phyloP scores from a whole-genome alignment of 1,140 invertebrate genomes.

The Ctenoplectra terminalis region DNA sequence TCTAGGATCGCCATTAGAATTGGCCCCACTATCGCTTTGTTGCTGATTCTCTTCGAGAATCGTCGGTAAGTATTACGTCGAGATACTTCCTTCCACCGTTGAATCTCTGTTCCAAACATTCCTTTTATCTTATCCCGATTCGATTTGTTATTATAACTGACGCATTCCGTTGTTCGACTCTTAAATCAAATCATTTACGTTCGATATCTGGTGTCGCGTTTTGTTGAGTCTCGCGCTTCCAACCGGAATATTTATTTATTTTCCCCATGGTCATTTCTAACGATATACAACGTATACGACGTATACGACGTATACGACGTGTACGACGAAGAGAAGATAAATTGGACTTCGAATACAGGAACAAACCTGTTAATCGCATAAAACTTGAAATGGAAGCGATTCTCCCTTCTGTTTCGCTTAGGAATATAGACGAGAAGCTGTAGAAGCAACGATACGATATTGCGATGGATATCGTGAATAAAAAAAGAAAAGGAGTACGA shows the following conservation, averaged over 20 bases:
- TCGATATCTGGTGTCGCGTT: slow-evolving; percentile 8
- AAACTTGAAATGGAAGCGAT: background rate
- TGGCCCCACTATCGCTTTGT: slow-evolving; percentile 66
- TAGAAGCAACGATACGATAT: background rate
- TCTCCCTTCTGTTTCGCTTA: too few relatives aligned
- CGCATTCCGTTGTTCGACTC: too few relatives aligned
- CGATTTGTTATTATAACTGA: slow-evolving; percentile 29
- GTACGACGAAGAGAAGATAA: background rate
- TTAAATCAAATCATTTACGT: too few relatives aligned
- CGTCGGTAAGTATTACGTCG: slow-evolving; percentile 78
- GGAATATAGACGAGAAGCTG: background rate
- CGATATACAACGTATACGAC: too few relatives aligned
- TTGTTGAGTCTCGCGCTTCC: background rate
- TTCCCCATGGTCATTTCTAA: too few relatives aligned
- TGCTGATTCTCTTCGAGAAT: slow-evolving; percentile 74
- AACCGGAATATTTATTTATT: slow-evolving; percentile 32
- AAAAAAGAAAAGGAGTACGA: background rate
- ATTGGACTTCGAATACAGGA: slow-evolving; percentile 42
- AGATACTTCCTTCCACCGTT: background rate
- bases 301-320: too few relatives aligned
- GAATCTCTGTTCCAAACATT: too few relatives aligned
- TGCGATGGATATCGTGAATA: background rate
- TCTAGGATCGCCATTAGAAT: slow-evolving; percentile 69
- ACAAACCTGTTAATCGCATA: slow-evolving; percentile 35
- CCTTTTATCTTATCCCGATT: slow-evolving; percentile 42